Evolutionary conservation across 2,113 vertebrate genomes (phyloP).

Genomic region (Morone chrysops): DNA sequence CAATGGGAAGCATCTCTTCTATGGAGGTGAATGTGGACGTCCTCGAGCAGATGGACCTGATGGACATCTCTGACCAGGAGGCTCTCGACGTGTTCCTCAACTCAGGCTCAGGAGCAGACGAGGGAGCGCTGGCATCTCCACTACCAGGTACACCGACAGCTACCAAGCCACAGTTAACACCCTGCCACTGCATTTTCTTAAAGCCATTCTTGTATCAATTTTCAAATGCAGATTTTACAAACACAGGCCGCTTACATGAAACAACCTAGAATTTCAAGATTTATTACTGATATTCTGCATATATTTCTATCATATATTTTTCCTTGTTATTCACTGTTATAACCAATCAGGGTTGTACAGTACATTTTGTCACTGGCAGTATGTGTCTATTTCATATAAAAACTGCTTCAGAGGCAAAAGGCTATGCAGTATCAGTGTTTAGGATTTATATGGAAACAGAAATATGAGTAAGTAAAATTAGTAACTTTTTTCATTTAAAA

Average conservation of each 20-base stretch:
- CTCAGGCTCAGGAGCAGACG: constrained; percentile 85
- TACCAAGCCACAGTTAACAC: background rate
- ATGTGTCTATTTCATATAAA: background rate
- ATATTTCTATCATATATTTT: no score
- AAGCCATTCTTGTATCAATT: background rate
- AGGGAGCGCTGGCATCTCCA: constrained; percentile 75
- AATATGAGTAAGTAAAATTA: background rate
- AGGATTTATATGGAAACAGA: background rate
- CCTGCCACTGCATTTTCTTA: background rate
- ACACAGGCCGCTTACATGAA: no score
- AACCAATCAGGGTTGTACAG: background rate
- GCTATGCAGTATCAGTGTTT: no score
- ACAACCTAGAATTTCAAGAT: no score
- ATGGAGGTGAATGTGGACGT: constrained; percentile 97
- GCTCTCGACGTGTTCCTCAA: constrained; percentile 92
- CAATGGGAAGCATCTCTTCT: constrained; percentile 94
- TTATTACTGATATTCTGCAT: no score
- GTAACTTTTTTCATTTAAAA: background rate
- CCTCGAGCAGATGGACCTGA: constrained; percentile 93
- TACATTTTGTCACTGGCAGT: no score
- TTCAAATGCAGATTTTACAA: background rate
- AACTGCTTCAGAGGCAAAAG: background rate
- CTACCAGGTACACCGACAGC: constrained; percentile 79
- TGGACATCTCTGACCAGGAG: constrained; percentile 93
- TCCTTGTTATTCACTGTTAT: background rate